Evolutionary conservation across 1,140 invertebrate species (phyloP), one percentile per base, ranked within the genome.

Genomic region (Spodoptera litura): DNA sequence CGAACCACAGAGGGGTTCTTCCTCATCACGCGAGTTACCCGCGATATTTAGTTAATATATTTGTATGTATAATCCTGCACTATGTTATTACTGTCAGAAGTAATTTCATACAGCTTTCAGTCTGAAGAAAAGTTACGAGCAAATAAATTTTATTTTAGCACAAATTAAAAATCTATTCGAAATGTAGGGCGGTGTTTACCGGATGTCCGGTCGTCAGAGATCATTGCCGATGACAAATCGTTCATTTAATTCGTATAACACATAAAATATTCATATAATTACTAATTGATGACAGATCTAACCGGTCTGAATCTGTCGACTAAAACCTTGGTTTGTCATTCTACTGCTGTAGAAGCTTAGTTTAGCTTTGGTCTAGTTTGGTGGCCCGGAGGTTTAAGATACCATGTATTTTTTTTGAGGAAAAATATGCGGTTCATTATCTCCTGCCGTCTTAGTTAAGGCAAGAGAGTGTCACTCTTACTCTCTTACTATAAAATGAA

Each of bases 191-290:
- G 49, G 9, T 52, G 35, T 27, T 15, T 13, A 31, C 44, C 62
- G 62, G 62, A 66, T 51, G 25, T 51, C 44, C 62, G 44, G 15
- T 9, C 10, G 44, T 66, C 62, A 66, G 35, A 20, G 15, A 51
- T 52, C 62, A 66, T 66, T 66, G 12, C 20, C 20, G 61, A 44
- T 66, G 62, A 51, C 44, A 66, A 27, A 66, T 66, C 12, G 25
- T 51, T 51, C 62, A 66, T 62, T 62, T 62, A 62, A 51, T 13
- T 52, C 15, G 35, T 64, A 8, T 51, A 66, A 66, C 62, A 15
- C 62, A 66, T 12, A 51, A 66, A 25, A 13, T 51, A 51, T 49
- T 25, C 31, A 31, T 31, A 1, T 51, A 66, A 66, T 62, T 62
- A 66, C 15, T 25, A 25, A 66, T 66, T 25, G 20, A n/a, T 27